phyloP scores from a whole-genome alignment of 2,888 invertebrate genomes.

The Parnassius apollo region DNA sequence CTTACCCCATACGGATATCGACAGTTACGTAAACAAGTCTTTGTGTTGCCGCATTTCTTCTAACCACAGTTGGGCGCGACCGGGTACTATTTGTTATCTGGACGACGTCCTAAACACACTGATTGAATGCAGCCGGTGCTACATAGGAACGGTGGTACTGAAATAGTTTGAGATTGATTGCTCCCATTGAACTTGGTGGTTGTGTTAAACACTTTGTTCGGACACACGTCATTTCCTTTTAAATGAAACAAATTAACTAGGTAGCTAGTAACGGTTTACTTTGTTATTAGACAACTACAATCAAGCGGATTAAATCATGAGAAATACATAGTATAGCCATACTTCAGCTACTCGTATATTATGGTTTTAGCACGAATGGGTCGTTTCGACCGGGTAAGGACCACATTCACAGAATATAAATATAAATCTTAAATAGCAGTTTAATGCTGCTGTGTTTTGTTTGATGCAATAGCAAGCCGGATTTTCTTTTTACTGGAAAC shows the following conservation, averaged over 20 bases:
- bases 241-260: conserved; percentile 21
- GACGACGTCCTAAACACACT: conserved; percentile 38
- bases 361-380: no score
- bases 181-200: conserved; percentile 24
- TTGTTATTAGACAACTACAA: not conserved
- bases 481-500: no score
- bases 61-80: conserved; percentile 54
- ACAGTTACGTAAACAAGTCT: conserved; percentile 53
- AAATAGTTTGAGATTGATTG: conserved; percentile 23
- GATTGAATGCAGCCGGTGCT: conserved; percentile 47
- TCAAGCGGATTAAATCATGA: no score
- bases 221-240: conserved; percentile 17
- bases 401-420: no score
- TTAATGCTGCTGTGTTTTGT: no score
- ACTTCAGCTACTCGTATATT: no score
- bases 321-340: no score
- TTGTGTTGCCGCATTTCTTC: conserved; percentile 41
- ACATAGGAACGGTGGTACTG: not conserved
- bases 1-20: conserved; percentile 35
- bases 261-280: not conserved
- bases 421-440: no score
- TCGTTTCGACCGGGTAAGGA: no score
- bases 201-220: conserved; percentile 14
- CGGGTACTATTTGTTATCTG: conserved; percentile 48
- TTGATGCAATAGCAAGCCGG: no score